A percentile compares a stretch with the other conserved stretches of the same genome.
phyloP scores from a whole-genome alignment of 2,888 invertebrate species.

The Volucella bombylans region DNA sequence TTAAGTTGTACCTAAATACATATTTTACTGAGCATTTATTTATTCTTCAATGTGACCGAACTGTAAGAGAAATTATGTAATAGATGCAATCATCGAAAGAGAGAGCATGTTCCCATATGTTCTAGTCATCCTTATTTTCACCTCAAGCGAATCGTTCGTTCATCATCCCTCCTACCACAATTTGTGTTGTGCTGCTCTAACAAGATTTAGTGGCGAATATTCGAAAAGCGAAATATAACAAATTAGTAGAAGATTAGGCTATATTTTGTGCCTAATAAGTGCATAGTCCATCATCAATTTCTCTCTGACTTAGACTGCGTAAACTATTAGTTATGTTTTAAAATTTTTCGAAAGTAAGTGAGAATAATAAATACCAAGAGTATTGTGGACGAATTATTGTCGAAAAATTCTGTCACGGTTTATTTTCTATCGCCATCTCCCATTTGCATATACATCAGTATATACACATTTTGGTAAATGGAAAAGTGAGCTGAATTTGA shows the following conservation, averaged over 20 bases:
- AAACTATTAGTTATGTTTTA: constrained; percentile 15
- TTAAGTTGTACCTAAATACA: too few relatives aligned
- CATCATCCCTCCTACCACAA: neutral
- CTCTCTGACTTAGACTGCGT: neutral
- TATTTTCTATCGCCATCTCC: neutral
- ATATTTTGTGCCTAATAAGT: constrained; percentile 8
- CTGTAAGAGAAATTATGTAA: neutral
- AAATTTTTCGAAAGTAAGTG: constrained; percentile 27
- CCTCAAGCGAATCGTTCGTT: neutral
- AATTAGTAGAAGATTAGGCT: constrained; percentile 1
- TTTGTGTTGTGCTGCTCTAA: constrained; percentile 16
- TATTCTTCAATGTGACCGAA: too few relatives aligned
- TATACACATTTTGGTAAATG: neutral
- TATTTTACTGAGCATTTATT: too few relatives aligned
- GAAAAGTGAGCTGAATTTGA: too few relatives aligned
- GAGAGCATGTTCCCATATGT: neutral
- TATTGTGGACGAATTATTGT: constrained; percentile 1
- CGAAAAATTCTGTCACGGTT: neutral
- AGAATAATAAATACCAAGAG: neutral
- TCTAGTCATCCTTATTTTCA: neutral
- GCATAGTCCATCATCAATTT: neutral
- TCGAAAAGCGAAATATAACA: constrained; percentile 11
- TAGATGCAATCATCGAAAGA: neutral
- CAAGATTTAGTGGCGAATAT: constrained; percentile 39
- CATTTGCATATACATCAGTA: neutral